Base-by-base conservation (phyloP, 2,888 invertebrate genomes). In the Lucinisca nassula region DNA sequence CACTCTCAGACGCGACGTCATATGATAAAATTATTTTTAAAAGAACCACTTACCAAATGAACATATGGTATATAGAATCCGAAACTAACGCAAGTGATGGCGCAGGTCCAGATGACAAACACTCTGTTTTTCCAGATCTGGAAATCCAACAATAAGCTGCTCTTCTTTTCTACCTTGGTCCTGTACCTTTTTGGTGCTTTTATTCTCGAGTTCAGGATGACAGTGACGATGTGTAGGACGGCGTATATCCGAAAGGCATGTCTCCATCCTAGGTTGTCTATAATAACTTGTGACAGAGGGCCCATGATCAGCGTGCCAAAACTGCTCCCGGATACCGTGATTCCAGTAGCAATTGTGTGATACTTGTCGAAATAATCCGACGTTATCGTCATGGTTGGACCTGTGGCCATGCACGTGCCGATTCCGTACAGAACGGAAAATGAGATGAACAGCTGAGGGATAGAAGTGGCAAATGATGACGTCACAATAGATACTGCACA, bases 61-160 rank as follows among this genome's bases (percentile, higher is more conserved):
- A 95, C 94, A 73, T 93, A 94, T 0, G 94, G 94, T 45, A 95
- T 93, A 80, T 93, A 94, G 77, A 93, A 94, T 0, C 95, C 95
- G 85, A 95, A 95, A 93, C 94, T 93, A 12, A 92, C 94, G n/a
- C 90, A 82, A 21, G 93, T 85, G n/a, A 94, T 92, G 6, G 93
- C 90, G 1, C 90, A 32, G 0, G 92, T 90, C 95, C 95, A 95
- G 37, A 95, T 73, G 0, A 93, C 83, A 81, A 93, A 95, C 27
- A 94, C 93, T 35, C 92, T 73, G 88, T 94, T 94, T 87, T 94
- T 94, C 94, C 95, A 95, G 12, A 95, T 89, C 51, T 92, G 89
- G n/a, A 93, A 76, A 32, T 94, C 93, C 35, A 88, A 78, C 40
- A 93, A 88, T 35, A 93, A 76, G 21, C 87, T 82, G 0, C 91